These are phyloP conservation scores for Apogon hyalosoma DNA, from an alignment of 2,797 vertebrate genomes.

Conservation along the genomic window DNA sequence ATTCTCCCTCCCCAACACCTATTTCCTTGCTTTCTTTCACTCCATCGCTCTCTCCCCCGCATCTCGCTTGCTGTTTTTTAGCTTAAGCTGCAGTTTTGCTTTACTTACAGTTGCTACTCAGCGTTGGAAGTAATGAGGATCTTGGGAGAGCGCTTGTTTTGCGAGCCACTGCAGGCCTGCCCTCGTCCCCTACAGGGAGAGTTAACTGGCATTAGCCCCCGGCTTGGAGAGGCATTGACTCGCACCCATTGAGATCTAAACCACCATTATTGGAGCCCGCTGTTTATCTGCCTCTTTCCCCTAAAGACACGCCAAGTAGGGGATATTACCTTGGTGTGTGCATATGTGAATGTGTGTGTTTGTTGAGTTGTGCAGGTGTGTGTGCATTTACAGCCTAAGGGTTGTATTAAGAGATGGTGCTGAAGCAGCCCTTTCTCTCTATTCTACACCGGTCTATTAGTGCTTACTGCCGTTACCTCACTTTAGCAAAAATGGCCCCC, in stretches of 20 bases:
- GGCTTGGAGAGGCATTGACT: conserved; percentile 83
- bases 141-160: conserved; percentile 83
- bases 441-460: conserved; percentile 70
- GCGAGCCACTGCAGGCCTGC: conserved; percentile 73
- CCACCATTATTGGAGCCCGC: conserved; percentile 80
- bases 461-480: conserved; percentile 59
- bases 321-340: conserved; percentile 72
- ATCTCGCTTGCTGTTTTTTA: conserved; percentile 69
- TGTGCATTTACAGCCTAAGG: conserved; percentile 69
- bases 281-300: conserved; percentile 79
- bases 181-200: conserved; percentile 78
- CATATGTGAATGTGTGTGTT: conserved; percentile 36
- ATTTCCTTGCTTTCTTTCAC: conserved; percentile 70
- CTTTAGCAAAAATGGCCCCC: conserved; percentile 65
- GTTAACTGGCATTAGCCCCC: conserved; percentile 85
- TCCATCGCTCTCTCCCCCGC: conserved; percentile 59
- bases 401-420: conserved; percentile 77
- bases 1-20: conserved; percentile 73
- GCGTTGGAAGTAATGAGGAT: conserved; percentile 84
- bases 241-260: conserved; percentile 81
- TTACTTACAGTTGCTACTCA: conserved; percentile 82
- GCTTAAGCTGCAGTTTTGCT: conserved; percentile 83
- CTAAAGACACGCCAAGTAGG: conserved; percentile 74
- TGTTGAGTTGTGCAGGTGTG: conserved; percentile 60
- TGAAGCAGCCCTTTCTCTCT: conserved; percentile 79